Base-by-base conservation (phyloP, 2,113 vertebrate genomes). In the Microcebus lehilahytsara region DNA sequence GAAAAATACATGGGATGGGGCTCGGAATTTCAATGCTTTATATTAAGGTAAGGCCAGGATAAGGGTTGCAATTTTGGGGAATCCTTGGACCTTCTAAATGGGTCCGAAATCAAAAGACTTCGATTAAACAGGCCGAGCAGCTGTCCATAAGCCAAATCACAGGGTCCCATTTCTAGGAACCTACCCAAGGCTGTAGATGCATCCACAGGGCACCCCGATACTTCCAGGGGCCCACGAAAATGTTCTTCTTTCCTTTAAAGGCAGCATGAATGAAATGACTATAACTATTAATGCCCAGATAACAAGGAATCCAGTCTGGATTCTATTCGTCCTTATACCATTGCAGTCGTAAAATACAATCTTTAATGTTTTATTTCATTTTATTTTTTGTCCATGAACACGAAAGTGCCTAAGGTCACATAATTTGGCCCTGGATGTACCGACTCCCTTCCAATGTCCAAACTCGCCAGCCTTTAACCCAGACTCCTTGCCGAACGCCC, bases 1-100 rank as follows among this genome's bases (percentile, higher is more conserved):
- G 56, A 37, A 60, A 12, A 14, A 16, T 16, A 4, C 0, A 2
- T 4, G 17, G 46, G 64, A 17, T 2, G 17, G 22, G 13, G n/a
- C 23, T 2, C 0, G 4, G 23, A 32, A 37, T 22, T 42, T 66
- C 56, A 3, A 37, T 14, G 32, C 25, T 42, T 23, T 2, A 12
- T 2, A 12, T 25, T 27, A 56, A 56, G 53, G 53, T 16, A 56
- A 56, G 46, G 89, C 23, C 58, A 49, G 37, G 56, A 49, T 4
- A 34, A 51, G 6, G 13, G 9, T 3, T 90, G 58, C 17, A 1
- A 17, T 56, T 32, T 25, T 19, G 27, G 56, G 37, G 37, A 27
- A 42, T 23, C 72, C 66, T 56, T 32, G 80, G 40, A 42, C 20
- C 37, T 60, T 89, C 42, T 2, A 10, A 79, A 40, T 17, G 25